Conservation (phyloP, 1,140 invertebrate genomes). For the Drosophila watanabei region DNA sequence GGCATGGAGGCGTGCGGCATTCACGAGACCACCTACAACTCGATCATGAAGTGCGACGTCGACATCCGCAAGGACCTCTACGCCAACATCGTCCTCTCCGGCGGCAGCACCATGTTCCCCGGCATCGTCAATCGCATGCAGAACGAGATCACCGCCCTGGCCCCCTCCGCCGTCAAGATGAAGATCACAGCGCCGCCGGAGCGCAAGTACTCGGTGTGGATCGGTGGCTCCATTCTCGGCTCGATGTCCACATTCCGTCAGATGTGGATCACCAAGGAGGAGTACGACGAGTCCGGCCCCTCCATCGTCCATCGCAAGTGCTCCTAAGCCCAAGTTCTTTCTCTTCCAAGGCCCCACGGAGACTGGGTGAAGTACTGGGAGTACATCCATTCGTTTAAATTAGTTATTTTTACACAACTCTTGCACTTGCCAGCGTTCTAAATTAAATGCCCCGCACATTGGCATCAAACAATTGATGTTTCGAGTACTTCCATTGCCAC, state of each 20-base stretch:
- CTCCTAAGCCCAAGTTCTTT: not conserved
- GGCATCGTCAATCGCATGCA: not conserved
- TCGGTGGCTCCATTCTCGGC: constrained; percentile 6
- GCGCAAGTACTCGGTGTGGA: constrained; percentile 9
- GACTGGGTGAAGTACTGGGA: no score
- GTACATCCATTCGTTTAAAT: no score
- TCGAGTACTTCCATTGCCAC: not conserved
- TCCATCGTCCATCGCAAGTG: constrained; percentile 2
- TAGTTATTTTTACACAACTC: no score
- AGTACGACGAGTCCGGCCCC: constrained; percentile 2
- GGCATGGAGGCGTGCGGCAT: not conserved
- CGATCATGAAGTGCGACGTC: constrained; percentile 4
- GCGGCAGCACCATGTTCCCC: constrained; percentile 6
- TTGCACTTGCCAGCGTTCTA: no score
- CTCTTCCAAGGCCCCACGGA: no score
- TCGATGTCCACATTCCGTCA: not conserved
- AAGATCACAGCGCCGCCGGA: not conserved
- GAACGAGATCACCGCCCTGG: not conserved
- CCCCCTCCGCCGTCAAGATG: not conserved
- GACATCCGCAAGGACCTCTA: constrained; percentile 5
- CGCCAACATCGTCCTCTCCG: not conserved
- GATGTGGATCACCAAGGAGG: constrained; percentile 11
- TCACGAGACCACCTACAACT: not conserved
- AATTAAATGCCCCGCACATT: no score
- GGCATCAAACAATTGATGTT: no score